Conservation (phyloP, 2,888 invertebrate species). For the Drosophila mimica region DNA sequence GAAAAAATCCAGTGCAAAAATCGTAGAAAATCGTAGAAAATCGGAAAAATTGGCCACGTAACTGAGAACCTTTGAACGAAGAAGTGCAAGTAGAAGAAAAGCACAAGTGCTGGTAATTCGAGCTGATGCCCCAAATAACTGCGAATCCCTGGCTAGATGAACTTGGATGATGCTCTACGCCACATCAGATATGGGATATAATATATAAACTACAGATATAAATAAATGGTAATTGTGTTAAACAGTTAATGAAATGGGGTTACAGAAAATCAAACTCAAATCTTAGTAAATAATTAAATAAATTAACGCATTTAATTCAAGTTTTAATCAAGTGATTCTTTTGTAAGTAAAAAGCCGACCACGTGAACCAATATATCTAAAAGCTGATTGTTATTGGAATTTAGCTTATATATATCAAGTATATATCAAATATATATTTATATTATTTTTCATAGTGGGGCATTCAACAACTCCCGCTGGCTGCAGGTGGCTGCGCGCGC, state of each 20-base stretch:
- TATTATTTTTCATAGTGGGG: slow-evolving; percentile 5
- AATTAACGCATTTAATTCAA: neutral
- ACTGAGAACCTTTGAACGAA: slow-evolving; percentile 23
- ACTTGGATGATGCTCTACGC: neutral
- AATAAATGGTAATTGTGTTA: too few relatives aligned
- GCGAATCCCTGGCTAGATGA: slow-evolving; percentile 13
- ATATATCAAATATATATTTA: neutral
- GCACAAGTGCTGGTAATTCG: slow-evolving; percentile 5
- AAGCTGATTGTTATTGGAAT: neutral
- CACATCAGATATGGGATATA: neutral
- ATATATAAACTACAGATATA: too few relatives aligned
- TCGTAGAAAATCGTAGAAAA: slow-evolving; percentile 56
- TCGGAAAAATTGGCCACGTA: slow-evolving; percentile 68
- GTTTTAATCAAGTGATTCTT: neutral
- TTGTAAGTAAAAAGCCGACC: neutral
- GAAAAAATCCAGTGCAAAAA: slow-evolving; percentile 37
- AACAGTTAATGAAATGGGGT: too few relatives aligned
- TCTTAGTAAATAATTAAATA: neutral
- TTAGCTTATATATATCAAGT: too few relatives aligned
- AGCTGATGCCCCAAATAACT: neutral
- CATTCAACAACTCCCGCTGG: slow-evolving; percentile 7
- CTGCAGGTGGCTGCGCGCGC: slow-evolving; percentile 25
- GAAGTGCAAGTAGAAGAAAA: neutral
- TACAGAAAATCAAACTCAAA: neutral
- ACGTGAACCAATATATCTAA: neutral